Evolutionary conservation across 2,113 vertebrate species (phyloP).

Genomic region (Takifugu bimaculatus): DNA sequence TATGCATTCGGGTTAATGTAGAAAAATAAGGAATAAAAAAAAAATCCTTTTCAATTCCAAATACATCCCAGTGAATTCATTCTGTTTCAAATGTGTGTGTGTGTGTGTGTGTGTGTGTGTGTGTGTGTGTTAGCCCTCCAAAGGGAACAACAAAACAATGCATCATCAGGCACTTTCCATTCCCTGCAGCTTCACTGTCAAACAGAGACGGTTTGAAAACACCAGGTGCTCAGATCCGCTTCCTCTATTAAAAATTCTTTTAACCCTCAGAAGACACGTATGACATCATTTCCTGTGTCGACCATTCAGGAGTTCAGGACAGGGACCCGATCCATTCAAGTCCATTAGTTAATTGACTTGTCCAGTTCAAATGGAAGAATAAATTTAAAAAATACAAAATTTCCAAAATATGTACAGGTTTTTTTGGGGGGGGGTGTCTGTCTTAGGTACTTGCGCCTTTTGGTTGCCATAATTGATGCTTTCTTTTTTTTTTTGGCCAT

Average conservation of each 20-base stretch:
- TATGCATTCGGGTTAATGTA: conserved; percentile 71
- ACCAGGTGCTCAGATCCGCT: conserved; percentile 18
- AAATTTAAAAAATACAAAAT: no score
- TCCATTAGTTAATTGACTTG: no score
- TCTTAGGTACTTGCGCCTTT: background rate
- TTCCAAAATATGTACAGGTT: background rate
- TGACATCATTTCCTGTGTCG: conserved; percentile 24
- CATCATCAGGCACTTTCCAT: conserved; percentile 61
- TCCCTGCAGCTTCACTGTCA: conserved; percentile 37
- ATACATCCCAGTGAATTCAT: background rate
- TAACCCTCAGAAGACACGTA: conserved; percentile 20
- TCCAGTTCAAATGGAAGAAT: no score
- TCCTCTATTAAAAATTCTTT: no score
- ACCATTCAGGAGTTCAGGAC: background rate
- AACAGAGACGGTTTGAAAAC: conserved; percentile 26
- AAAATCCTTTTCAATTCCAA: conserved; percentile 14
- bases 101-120: conserved; percentile 4
- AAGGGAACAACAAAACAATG: conserved; percentile 17
- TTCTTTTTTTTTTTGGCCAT: no score
- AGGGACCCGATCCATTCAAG: no score
- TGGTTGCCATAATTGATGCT: no score
- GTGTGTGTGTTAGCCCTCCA: conserved; percentile 11
- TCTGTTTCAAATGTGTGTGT: background rate
- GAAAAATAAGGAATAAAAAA: conserved; percentile 61
- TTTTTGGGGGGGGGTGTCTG: background rate